Conservation (phyloP, 1,140 invertebrate species). For the Macrocentrus cingulum region DNA sequence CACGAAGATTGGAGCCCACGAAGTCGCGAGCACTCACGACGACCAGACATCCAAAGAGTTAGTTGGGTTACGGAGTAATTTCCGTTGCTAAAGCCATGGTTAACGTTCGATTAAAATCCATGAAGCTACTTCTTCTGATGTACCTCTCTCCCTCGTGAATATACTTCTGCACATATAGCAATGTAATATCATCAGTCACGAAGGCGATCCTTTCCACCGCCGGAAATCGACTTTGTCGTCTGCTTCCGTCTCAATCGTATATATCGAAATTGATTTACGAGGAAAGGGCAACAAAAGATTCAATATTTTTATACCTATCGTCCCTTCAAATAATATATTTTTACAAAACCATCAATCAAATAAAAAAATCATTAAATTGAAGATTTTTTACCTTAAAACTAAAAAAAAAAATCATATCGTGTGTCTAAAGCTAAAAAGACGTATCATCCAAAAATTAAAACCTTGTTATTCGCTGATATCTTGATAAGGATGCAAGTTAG, state of each 20-base stretch:
- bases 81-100: not conserved
- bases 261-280: constrained; percentile 16
- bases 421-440: no score
- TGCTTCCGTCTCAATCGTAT: constrained; percentile 13
- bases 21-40: not conserved
- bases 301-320: not conserved
- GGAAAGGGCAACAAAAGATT: constrained; percentile 3
- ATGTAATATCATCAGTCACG: not conserved
- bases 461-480: no score
- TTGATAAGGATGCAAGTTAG: no score
- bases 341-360: not conserved
- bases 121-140: not conserved
- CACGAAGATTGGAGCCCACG: not conserved
- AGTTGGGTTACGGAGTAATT: constrained; percentile 21
- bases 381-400: no score
- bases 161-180: no score
- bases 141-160: not conserved
- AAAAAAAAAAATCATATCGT: no score
- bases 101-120: constrained; percentile 19
- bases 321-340: no score
- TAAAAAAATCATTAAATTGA: not conserved
- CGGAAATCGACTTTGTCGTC: constrained; percentile 26
- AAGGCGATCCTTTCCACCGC: constrained; percentile 19
- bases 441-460: no score
- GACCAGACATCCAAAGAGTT: not conserved